Percentiles rank a stretch among this genome's conserved stretches.
Evolutionary conservation across 1,140 invertebrate genomes (phyloP).

Genomic region (Pseudomyrmex concolor): DNA sequence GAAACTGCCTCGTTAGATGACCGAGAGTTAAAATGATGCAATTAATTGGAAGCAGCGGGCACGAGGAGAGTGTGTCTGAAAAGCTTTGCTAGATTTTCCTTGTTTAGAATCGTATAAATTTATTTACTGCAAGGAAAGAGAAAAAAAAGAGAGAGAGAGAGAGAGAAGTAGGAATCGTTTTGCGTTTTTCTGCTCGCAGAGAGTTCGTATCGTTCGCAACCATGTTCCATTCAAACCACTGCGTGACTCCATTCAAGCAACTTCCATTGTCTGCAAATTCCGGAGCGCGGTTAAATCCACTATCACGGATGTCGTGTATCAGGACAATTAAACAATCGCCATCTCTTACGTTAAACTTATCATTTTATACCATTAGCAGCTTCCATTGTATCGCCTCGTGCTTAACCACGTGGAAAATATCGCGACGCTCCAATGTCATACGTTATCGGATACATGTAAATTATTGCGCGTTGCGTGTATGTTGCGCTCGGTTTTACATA

Average conservation of each 20-base stretch:
- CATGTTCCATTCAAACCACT: not conserved
- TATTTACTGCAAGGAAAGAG: not conserved
- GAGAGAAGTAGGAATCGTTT: no score
- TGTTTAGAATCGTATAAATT: not conserved
- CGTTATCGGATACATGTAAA: conserved; percentile 51
- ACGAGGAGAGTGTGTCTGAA: not conserved
- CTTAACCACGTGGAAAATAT: conserved; percentile 54
- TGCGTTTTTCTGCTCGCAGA: not conserved
- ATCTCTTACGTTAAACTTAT: conserved; percentile 50
- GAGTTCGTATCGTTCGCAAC: not conserved
- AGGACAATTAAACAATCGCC: conserved; percentile 45
- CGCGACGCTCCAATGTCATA: conserved; percentile 48
- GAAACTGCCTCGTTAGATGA: not conserved
- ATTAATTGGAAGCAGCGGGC: not conserved
- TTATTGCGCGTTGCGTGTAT: conserved; percentile 24
- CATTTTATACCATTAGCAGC: conserved; percentile 45
- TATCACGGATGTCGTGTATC: conserved; percentile 14
- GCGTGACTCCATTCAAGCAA: not conserved
- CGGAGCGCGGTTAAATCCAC: conserved; percentile 7
- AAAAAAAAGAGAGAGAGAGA: no score
- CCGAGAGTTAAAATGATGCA: not conserved
- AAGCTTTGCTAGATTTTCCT: not conserved
- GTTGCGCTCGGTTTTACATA: not conserved
- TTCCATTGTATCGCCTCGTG: conserved; percentile 48
- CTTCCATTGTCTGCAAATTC: conserved; percentile 35